Evolutionary conservation across 2,113 vertebrate species (phyloP).

Genomic region (Oreotragus oreotragus): DNA sequence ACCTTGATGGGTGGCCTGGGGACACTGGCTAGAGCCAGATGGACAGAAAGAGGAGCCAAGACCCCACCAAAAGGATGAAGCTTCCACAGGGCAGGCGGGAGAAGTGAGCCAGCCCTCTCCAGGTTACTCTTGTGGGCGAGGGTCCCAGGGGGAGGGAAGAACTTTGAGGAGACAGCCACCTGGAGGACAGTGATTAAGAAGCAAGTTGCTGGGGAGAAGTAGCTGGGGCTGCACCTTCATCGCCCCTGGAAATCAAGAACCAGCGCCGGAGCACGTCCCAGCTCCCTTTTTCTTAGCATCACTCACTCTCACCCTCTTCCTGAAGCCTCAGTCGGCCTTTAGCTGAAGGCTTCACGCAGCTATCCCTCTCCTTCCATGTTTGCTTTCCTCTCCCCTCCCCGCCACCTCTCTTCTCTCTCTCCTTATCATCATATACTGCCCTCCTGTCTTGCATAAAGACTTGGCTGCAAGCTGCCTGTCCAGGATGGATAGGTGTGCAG

Average conservation of each 20-base stretch:
- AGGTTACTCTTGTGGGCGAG: accelerated
- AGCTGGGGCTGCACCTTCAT: background rate
- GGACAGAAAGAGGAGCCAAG: background rate
- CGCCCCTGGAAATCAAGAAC: background rate
- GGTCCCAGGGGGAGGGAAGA: background rate
- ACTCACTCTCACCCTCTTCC: background rate
- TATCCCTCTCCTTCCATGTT: background rate
- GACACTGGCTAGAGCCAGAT: background rate
- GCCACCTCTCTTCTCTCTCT: background rate
- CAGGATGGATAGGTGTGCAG: background rate
- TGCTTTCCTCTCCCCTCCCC: background rate
- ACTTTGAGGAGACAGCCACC: background rate
- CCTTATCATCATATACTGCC: background rate
- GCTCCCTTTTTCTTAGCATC: background rate
- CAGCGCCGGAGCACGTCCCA: accelerated
- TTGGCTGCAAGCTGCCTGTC: background rate
- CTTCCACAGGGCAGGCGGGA: background rate
- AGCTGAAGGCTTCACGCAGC: background rate
- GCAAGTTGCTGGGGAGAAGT: background rate
- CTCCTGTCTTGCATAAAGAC: background rate
- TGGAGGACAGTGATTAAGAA: background rate
- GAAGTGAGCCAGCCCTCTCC: background rate
- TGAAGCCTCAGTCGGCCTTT: background rate
- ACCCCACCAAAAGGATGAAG: background rate
- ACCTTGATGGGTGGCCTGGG: background rate